A percentile compares a stretch with the other conserved stretches of the same genome.
Evolutionary conservation across 2,113 vertebrate species (phyloP).

Genomic region (Nothocercus julius): DNA sequence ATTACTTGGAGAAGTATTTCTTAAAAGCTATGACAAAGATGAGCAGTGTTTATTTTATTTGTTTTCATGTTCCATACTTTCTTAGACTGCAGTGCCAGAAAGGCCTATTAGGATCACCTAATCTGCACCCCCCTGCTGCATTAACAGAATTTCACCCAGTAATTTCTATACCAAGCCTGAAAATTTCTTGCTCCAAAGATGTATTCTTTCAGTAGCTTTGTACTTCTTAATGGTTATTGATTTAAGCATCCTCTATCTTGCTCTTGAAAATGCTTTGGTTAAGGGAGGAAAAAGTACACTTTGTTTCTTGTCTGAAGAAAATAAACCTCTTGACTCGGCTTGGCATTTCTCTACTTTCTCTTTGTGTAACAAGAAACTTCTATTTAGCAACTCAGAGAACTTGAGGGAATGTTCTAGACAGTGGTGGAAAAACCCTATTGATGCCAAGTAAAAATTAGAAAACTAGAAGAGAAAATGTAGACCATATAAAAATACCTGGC

Average conservation of each 20-base stretch:
- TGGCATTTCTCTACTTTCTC: not conserved
- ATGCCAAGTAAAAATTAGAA: not conserved
- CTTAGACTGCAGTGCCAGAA: not conserved
- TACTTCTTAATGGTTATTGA: slow-evolving; percentile 58
- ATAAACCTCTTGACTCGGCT: slow-evolving; percentile 1
- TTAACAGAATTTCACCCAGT: slow-evolving; percentile 41
- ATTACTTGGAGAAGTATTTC: not conserved
- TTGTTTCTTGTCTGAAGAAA: slow-evolving; percentile 49
- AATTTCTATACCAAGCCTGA: slow-evolving; percentile 26
- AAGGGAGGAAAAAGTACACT: slow-evolving; percentile 29
- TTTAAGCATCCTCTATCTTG: slow-evolving; percentile 41
- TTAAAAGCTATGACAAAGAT: not conserved
- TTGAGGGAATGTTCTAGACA: slow-evolving; percentile 8
- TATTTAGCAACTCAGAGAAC: not conserved
- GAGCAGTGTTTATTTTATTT: slow-evolving; percentile 18
- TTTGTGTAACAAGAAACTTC: not conserved
- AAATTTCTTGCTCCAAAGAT: slow-evolving; percentile 41
- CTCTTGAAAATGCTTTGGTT: slow-evolving; percentile 46
- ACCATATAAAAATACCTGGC: not conserved
- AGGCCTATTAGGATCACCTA: slow-evolving; percentile 1
- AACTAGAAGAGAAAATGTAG: not conserved
- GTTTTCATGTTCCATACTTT: not conserved
- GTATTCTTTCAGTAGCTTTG: slow-evolving; percentile 37
- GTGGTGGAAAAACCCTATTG: not conserved
- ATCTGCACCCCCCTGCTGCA: not conserved